Conservation (phyloP, 2,888 invertebrate species). For the Bombyx huttoni region DNA sequence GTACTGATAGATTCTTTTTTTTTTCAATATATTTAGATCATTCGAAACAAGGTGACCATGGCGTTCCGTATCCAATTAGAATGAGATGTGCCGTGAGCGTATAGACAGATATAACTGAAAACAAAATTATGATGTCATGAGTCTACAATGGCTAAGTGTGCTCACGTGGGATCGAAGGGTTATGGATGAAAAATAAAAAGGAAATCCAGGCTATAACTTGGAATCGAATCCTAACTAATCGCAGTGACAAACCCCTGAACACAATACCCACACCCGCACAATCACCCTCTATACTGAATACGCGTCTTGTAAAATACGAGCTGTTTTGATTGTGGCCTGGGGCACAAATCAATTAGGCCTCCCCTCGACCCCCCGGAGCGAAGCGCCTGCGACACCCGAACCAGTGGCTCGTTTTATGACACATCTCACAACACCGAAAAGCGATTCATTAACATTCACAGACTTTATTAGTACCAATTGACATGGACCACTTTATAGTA, state of each 20-base stretch:
- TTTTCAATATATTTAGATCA: too few relatives aligned
- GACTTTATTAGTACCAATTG: slow-evolving; percentile 63
- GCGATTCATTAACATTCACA: slow-evolving; percentile 68
- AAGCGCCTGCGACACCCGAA: slow-evolving; percentile 51
- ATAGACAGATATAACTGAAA: too few relatives aligned
- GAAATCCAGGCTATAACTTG: not conserved
- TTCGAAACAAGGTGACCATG: too few relatives aligned
- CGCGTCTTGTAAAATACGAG: slow-evolving; percentile 73
- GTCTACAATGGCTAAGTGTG: too few relatives aligned
- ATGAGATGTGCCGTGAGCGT: too few relatives aligned
- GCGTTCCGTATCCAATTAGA: too few relatives aligned
- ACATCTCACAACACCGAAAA: slow-evolving; percentile 57
- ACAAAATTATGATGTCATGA: too few relatives aligned
- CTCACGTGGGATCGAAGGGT: too few relatives aligned
- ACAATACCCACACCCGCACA: slow-evolving; percentile 17
- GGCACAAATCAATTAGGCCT: slow-evolving; percentile 72
- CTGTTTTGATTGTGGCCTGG: slow-evolving; percentile 74
- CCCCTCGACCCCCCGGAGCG: slow-evolving; percentile 52
- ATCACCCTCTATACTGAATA: slow-evolving; percentile 50
- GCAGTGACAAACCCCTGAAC: slow-evolving; percentile 8
- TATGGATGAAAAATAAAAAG: too few relatives aligned
- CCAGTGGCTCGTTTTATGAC: slow-evolving; percentile 72
- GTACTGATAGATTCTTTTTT: too few relatives aligned
- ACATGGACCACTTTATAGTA: slow-evolving; percentile 27
- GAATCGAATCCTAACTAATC: slow-evolving; percentile 30